Conservation (phyloP, 2,797 vertebrate species). For the Ctenochaetus hawaiiensis region DNA sequence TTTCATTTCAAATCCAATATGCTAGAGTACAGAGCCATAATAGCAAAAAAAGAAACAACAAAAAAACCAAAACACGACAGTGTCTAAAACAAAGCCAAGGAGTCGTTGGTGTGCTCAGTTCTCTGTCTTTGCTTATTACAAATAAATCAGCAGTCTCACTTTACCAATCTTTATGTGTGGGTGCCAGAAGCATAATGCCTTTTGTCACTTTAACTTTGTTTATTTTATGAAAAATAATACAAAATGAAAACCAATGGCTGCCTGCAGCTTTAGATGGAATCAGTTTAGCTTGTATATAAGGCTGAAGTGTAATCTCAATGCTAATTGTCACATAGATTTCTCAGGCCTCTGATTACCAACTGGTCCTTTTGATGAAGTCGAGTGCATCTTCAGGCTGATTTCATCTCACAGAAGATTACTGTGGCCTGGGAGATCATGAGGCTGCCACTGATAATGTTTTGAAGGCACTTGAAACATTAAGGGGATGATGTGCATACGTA, state of each 20-base stretch:
- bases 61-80: conserved; percentile 4
- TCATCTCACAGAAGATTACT: conserved; percentile 60
- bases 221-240: conserved; percentile 41
- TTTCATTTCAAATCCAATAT: conserved; percentile 1
- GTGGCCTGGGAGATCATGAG: conserved; percentile 57
- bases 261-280: conserved; percentile 22
- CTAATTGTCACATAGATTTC: conserved; percentile 61
- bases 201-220: conserved; percentile 53
- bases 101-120: conserved; percentile 6
- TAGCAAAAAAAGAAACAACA: not conserved
- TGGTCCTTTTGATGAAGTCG: conserved; percentile 59
- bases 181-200: conserved; percentile 27
- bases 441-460: conserved; percentile 44
- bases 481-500: conserved; percentile 24
- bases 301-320: conserved; percentile 54
- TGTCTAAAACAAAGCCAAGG: conserved; percentile 8
- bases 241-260: conserved; percentile 34
- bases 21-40: not conserved
- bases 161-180: conserved; percentile 22
- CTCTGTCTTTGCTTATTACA: conserved; percentile 25
- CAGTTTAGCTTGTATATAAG: conserved; percentile 24
- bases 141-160: conserved; percentile 18
- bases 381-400: conserved; percentile 67
- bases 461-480: conserved; percentile 42
- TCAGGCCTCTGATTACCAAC: conserved; percentile 67